Percentiles rank a stretch among this genome's conserved stretches.
phyloP scores from a whole-genome alignment of 2,888 invertebrate genomes.

The Hypercompe scribonia region DNA sequence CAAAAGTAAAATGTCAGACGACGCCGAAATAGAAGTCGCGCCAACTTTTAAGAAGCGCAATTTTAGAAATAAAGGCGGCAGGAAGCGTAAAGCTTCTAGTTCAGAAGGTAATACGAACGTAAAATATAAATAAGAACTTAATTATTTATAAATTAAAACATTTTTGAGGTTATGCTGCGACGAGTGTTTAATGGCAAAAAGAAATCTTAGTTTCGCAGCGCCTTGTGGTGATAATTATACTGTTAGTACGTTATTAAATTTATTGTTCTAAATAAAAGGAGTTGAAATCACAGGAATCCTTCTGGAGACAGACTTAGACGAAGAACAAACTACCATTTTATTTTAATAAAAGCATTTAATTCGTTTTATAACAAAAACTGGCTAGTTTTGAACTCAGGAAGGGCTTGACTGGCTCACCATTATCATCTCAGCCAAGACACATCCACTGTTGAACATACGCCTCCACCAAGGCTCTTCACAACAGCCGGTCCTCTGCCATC shows the following conservation, averaged over 20 bases:
- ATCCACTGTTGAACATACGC: no score
- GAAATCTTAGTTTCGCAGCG: neutral
- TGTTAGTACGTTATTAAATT: neutral
- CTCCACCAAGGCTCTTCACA: no score
- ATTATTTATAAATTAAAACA: neutral
- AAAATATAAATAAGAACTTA: neutral
- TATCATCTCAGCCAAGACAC: no score
- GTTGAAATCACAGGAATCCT: neutral
- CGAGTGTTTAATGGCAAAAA: neutral
- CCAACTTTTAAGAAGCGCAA: constrained; percentile 89
- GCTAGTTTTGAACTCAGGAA: no score
- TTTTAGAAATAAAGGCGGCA: constrained; percentile 85
- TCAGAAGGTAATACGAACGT: constrained; percentile 74
- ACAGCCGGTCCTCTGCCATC: no score
- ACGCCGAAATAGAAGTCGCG: constrained; percentile 70
- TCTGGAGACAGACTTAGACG: neutral
- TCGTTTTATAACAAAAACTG: neutral
- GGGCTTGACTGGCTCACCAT: no score
- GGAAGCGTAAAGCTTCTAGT: constrained; percentile 88
- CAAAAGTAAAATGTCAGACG: constrained; percentile 74
- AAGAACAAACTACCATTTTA: neutral
- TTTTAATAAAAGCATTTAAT: neutral
- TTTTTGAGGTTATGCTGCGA: constrained; percentile 35
- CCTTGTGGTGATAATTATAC: neutral
- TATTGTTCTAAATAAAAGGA: neutral